phyloP scores from a whole-genome alignment of 2,888 invertebrate species.

The Exocentrus adspersus region DNA sequence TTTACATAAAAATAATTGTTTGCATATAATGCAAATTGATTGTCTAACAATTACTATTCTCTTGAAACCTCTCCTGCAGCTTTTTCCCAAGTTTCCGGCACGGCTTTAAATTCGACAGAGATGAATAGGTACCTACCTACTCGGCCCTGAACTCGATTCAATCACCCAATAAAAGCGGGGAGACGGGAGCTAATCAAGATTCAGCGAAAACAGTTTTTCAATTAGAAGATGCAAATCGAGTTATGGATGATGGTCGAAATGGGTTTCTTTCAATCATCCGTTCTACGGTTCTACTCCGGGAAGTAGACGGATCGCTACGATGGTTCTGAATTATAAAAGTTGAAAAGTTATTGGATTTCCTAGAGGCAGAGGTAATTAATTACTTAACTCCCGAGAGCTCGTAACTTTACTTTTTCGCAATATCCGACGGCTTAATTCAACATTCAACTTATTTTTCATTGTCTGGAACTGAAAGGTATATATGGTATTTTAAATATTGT shows the following conservation, averaged over 20 bases:
- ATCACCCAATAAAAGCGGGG: neutral
- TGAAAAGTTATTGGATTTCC: neutral
- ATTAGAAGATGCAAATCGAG: conserved; percentile 13
- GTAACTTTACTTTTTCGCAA: neutral
- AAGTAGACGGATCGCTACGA: neutral
- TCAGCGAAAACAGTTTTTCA: conserved; percentile 13
- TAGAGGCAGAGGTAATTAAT: neutral
- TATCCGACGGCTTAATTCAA: too few species aligned
- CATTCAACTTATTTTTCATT: too few species aligned
- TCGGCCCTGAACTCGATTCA: neutral
- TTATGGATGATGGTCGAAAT: conserved; percentile 11
- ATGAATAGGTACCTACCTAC: neutral
- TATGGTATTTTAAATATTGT: too few species aligned
- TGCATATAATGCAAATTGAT: too few species aligned
- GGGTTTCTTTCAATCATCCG: conserved; percentile 4
- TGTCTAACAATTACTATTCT: neutral
- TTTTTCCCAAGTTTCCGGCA: too few species aligned
- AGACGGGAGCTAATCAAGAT: conserved; percentile 7
- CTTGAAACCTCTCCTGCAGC: neutral
- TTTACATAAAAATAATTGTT: too few species aligned
- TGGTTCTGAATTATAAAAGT: neutral
- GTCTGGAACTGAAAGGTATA: too few species aligned
- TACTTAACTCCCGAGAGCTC: neutral
- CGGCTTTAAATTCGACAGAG: neutral
- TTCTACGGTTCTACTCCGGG: neutral